Evolutionary conservation across 2,113 vertebrate species (phyloP), one percentile per base, ranked within the genome.

Genomic region (Argyrosomus japonicus): DNA sequence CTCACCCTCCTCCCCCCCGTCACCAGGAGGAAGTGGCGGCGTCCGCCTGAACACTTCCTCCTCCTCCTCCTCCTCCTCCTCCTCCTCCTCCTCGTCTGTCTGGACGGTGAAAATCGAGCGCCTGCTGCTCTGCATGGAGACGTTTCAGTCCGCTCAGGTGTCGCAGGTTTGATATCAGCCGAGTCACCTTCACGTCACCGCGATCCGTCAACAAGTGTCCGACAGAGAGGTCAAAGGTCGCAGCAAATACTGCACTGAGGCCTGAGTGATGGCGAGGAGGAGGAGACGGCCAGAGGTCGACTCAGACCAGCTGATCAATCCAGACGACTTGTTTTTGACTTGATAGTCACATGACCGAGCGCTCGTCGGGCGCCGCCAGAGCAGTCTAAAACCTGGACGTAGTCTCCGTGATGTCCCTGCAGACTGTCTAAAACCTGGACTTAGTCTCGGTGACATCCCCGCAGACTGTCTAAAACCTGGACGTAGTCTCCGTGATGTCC

Each of bases 151-250:
- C 1, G 27, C 74, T 79, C 71, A 27, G 83, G 75, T 86, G 78
- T 80, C 63, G 0, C n/a, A 45, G 56, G 21, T 82, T 87, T 85
- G 70, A 81, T 74, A 83, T 83, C 74, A 29, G 60, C 4, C 4
- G 79, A 62, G 79, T 87, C 85, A 79, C 75, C 77, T 88, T 87
- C 81, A 86, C 23, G 2, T 60, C 29, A 1, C 36, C 32, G 5
- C 7, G 2, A 45, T 64, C 65, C 48, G 71, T 80, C 57, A 60
- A 48, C 70, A 67, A 27, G n/a, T 63, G 19, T 53, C 48, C 73
- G 6, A 75, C 40, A 10, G 40, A 21, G 58, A 36, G 82, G 79
- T 85, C 82, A 81, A n/a, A 86, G 82, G 82, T 77, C 62, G 43
- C 51, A 45, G 76, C 50, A 51, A 40, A 71, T 25, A 56, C 48